Conservation (phyloP, 2,113 vertebrate genomes). For the Catagonus wagneri region DNA sequence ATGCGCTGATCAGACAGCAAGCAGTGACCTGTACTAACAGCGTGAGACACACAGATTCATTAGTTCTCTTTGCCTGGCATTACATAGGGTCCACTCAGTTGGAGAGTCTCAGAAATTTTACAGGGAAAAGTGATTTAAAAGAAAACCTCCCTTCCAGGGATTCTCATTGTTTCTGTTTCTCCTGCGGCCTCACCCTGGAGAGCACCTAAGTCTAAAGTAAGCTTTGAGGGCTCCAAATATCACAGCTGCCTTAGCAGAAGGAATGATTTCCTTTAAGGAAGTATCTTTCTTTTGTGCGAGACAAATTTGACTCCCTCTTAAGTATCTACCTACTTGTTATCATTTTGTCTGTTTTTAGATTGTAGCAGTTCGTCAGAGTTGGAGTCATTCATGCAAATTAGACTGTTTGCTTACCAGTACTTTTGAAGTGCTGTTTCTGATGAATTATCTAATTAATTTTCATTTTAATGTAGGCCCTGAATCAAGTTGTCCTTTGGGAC, state of each 20-base stretch:
- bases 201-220: not conserved
- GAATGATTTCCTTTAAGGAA: not conserved
- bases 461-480: slow-evolving; percentile 91
- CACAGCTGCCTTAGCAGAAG: not conserved
- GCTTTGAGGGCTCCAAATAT: not conserved
- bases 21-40: not conserved
- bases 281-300: not conserved
- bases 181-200: not conserved
- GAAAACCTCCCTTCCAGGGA: not conserved
- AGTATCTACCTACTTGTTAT: not conserved
- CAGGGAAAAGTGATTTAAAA: not conserved
- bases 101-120: not conserved
- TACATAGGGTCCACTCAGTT: not conserved
- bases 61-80: not conserved
- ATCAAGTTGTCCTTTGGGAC: slow-evolving; percentile 99
- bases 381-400: not conserved
- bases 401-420: not conserved
- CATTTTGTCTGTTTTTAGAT: not conserved
- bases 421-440: slow-evolving; percentile 30
- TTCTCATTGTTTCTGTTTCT: not conserved
- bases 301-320: not conserved
- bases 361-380: not conserved
- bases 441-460: slow-evolving; percentile 63
- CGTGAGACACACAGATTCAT: too few species aligned
- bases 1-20: not conserved